These are phyloP conservation scores for Rhagium mordax DNA, from an alignment of 2,888 invertebrate species.

Conservation along the genomic window DNA sequence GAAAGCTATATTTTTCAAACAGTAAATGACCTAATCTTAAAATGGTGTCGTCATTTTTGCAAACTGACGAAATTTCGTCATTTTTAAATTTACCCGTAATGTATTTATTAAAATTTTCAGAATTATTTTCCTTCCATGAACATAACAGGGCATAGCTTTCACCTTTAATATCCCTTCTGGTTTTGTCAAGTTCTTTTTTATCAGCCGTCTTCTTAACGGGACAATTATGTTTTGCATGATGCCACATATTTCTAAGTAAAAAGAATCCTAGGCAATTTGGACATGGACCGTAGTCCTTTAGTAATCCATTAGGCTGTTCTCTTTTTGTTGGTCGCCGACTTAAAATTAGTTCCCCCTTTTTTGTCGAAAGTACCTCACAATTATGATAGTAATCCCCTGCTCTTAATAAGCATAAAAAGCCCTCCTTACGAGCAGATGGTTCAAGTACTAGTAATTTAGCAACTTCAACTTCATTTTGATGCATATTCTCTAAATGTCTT, in stretches of 20 bases:
- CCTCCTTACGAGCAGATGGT: neutral
- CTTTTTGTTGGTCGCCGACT: neutral
- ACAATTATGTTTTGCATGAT: neutral
- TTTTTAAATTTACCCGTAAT: constrained; percentile 13
- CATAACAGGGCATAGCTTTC: neutral
- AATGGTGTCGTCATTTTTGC: neutral
- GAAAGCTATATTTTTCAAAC: constrained; percentile 15
- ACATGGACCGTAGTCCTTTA: neutral
- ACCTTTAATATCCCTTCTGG: neutral
- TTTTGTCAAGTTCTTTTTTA: neutral
- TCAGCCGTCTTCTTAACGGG: neutral
- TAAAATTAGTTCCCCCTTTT: neutral
- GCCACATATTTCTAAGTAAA: neutral
- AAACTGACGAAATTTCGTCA: constrained; percentile 12
- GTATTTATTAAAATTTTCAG: constrained; percentile 6
- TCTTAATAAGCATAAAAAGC: neutral
- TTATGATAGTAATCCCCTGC: neutral
- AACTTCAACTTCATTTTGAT: neutral
- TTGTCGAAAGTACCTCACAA: neutral
- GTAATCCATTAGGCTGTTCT: neutral
- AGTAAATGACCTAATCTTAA: constrained; percentile 1
- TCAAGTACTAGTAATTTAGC: neutral
- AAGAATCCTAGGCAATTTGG: neutral
- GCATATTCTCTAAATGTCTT: neutral
- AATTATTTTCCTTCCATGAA: neutral